Evolutionary conservation across 2,888 invertebrate genomes (phyloP), one percentile per base, ranked within the genome.

Genomic region (Balanococcus diminutus): DNA sequence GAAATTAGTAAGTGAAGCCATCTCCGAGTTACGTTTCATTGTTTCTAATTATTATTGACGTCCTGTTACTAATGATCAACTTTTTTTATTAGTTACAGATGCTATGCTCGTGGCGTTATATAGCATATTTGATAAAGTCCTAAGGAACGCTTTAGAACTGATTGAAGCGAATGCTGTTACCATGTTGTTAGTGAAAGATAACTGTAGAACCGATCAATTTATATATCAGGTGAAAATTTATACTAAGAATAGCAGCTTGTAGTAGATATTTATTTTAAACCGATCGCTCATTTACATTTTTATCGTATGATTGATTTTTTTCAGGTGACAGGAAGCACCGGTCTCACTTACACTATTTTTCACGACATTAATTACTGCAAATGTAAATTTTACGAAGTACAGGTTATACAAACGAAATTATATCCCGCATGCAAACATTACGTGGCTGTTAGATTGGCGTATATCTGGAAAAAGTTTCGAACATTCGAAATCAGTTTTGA

Each of bases 81-180:
- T 9, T 36, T 11, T 67, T 25, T 25, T 11, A 67, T 79, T 8
- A 79, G 67, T 84, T 72, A 84, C 84, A 19, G 67, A 84, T 84
- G 67, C 31, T 19, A 72, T 72, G 14, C 36, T 84, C 2, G 11
- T 39, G 72, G 19, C 39, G 16, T 84, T 85, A 28, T 14, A 79
- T n/a, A 51, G 51, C 3, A 31, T 85, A 19, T 85, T 85, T 31
- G 32, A 42, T 2, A 75, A 85, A 79, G 42, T 85, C 32, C 14
- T 85, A 3, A 31, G n/a, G 6, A 42, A 32, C 14, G 85, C 85
- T 3, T n/a, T 85, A 6, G 85, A 85, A 28, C 46, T 85, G 5
- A 85, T 85, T 42, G 85, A 85, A 46, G n/a, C 25, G 6, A 85
- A 85, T 85, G 16, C 85, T 4, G 19, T 85, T n/a, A 85, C 85